Conservation (phyloP, 2,797 vertebrate genomes). For the Peromyscus nudipes region DNA sequence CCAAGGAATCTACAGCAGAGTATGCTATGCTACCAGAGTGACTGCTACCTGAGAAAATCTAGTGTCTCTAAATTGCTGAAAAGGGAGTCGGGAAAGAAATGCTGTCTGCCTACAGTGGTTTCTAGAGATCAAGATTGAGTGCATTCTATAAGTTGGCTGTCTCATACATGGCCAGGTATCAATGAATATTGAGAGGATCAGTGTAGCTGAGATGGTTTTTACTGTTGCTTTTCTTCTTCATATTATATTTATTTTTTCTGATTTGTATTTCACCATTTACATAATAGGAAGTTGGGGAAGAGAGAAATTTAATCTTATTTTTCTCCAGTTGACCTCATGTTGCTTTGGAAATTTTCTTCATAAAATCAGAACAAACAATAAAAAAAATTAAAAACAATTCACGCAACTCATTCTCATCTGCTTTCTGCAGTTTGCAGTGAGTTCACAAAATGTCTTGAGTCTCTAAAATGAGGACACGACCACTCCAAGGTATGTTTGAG, state of each 20-base stretch:
- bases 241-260: constrained; percentile 54
- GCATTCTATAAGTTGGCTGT: constrained; percentile 40
- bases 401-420: background rate
- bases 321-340: background rate
- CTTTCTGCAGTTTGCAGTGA: background rate
- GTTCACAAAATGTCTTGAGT: background rate
- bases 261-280: constrained; percentile 18
- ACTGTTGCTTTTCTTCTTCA: background rate
- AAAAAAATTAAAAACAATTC: background rate
- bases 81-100: constrained; percentile 35
- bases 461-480: background rate
- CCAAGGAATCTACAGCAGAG: background rate
- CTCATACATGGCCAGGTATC: background rate
- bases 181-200: background rate
- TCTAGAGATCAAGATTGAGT: background rate
- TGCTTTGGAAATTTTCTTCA: background rate
- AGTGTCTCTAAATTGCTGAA: background rate
- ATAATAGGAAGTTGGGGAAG: constrained; percentile 13
- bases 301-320: constrained; percentile 41
- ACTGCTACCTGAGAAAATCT: background rate
- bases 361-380: constrained; percentile 7
- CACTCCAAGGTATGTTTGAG: background rate
- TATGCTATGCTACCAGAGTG: background rate
- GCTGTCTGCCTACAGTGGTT: background rate
- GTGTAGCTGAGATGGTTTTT: background rate